Conservation (phyloP, 2,888 invertebrate species). For the Eucera pruinosa region DNA sequence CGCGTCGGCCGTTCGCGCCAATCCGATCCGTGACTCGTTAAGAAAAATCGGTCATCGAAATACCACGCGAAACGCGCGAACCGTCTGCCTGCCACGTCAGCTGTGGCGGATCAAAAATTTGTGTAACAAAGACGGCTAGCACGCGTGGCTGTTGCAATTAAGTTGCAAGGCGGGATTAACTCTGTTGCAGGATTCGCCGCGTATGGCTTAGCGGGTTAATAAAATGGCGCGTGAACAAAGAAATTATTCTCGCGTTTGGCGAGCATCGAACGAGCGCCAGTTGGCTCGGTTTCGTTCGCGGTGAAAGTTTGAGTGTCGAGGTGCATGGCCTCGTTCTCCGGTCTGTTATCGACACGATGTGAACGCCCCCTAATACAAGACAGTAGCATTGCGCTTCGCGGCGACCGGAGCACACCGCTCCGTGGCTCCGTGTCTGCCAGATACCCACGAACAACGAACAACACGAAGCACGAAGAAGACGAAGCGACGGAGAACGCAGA, state of each 20-base stretch:
- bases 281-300: slow-evolving; percentile 59
- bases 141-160: too few relatives aligned
- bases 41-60: background rate
- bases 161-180: too few relatives aligned
- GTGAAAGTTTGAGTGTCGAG: slow-evolving; percentile 61
- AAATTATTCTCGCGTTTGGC: slow-evolving; percentile 36
- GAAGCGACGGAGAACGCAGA: slow-evolving; percentile 17
- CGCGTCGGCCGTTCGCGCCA: slow-evolving; percentile 35
- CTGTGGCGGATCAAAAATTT: background rate
- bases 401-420: slow-evolving; percentile 41
- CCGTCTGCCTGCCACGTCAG: too few relatives aligned
- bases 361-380: slow-evolving; percentile 69
- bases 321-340: slow-evolving; percentile 73
- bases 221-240: slow-evolving; percentile 18
- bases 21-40: background rate
- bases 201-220: background rate
- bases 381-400: slow-evolving; percentile 64
- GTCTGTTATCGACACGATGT: slow-evolving; percentile 62
- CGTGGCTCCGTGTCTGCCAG: slow-evolving; percentile 39
- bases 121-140: too few relatives aligned
- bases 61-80: background rate
- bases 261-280: slow-evolving; percentile 35
- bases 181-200: background rate
- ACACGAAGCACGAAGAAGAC: slow-evolving; percentile 45
- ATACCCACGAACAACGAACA: slow-evolving; percentile 47